A percentile compares a stretch with the other conserved stretches of the same genome.
These are phyloP conservation scores for Papilio machaon DNA, from an alignment of 1,140 invertebrate genomes.

Conservation along the genomic window DNA sequence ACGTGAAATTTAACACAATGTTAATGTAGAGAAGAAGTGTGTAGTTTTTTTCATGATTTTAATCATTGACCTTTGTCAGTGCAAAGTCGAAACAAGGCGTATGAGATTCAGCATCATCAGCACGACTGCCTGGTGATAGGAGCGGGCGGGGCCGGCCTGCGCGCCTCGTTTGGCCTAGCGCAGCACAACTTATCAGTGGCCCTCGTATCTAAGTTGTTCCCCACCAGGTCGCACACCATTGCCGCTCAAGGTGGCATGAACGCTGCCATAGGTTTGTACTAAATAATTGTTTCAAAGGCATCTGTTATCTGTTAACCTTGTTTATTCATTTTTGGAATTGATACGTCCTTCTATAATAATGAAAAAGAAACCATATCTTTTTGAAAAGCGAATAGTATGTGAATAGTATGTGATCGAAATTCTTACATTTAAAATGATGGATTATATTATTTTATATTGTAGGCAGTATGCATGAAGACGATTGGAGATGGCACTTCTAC, in stretches of 20 bases:
- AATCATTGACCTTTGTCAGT: neutral
- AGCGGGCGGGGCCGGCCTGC: constrained; percentile 97
- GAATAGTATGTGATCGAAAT: too few relatives aligned
- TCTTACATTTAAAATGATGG: too few relatives aligned
- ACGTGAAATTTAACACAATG: too few relatives aligned
- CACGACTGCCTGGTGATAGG: constrained; percentile 98
- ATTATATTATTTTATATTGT: constrained; percentile 22
- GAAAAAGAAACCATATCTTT: too few relatives aligned
- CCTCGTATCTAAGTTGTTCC: constrained; percentile 98
- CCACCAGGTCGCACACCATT: constrained; percentile 97
- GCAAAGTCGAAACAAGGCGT: constrained; percentile 38
- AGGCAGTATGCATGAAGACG: constrained; percentile 97
- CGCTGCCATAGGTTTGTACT: constrained; percentile 87
- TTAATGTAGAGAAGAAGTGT: too few relatives aligned
- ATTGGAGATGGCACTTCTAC: constrained; percentile 99
- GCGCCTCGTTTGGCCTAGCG: constrained; percentile 96
- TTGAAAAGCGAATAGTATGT: too few relatives aligned
- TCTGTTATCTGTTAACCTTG: too few relatives aligned
- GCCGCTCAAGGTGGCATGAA: constrained; percentile 99
- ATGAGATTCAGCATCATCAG: constrained; percentile 85
- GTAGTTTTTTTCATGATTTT: too few relatives aligned
- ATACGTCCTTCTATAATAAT: too few relatives aligned
- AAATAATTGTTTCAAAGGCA: neutral
- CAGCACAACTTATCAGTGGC: constrained; percentile 97
- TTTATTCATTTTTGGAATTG: too few relatives aligned